Conservation (phyloP, 2,113 vertebrate species). For the Orcinus orca region DNA sequence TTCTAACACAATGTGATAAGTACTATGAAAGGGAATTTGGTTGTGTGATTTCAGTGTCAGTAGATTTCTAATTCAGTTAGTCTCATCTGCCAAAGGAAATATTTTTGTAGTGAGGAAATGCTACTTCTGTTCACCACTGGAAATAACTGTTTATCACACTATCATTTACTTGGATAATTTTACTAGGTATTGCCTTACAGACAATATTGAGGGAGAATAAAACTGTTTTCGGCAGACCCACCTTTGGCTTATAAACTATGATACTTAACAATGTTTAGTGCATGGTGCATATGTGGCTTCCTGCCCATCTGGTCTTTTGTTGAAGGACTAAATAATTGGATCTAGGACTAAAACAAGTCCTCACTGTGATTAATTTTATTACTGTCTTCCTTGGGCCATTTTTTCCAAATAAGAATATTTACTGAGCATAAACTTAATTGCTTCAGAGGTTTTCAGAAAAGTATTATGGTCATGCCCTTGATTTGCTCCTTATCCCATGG, state of each 20-base stretch:
- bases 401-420: slow-evolving; percentile 1
- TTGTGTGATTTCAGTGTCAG: background rate
- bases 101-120: slow-evolving; percentile 20
- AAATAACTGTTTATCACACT: slow-evolving; percentile 48
- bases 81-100: slow-evolving; percentile 40
- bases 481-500: background rate
- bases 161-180: slow-evolving; percentile 16
- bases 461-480: background rate
- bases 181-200: background rate
- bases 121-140: background rate
- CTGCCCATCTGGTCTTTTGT: background rate
- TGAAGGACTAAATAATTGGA: background rate
- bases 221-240: background rate
- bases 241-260: background rate
- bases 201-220: slow-evolving; percentile 9
- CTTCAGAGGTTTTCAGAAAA: slow-evolving; percentile 16
- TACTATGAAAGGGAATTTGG: slow-evolving; percentile 9
- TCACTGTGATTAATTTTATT: background rate
- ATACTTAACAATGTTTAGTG: background rate
- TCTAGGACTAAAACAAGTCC: background rate
- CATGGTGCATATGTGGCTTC: background rate
- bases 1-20: background rate
- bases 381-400: background rate
- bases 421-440: background rate
- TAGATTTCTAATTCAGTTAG: slow-evolving; percentile 22